Conservation (phyloP, 2,113 vertebrate species). For the Eulemur macaco region DNA sequence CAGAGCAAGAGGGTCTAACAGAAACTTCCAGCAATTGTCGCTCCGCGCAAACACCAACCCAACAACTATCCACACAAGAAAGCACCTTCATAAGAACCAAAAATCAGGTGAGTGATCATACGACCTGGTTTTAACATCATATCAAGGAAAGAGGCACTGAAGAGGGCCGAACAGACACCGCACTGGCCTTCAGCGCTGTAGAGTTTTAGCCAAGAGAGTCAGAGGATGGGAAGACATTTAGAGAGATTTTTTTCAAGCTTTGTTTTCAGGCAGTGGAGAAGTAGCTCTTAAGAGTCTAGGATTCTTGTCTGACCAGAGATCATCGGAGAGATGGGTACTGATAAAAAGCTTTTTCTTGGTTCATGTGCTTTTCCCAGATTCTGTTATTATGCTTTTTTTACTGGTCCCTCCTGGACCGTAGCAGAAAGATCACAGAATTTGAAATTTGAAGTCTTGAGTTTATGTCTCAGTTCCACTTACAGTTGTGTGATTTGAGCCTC, state of each 20-base stretch:
- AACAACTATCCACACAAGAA: too few species aligned
- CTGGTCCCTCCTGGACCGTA: not conserved
- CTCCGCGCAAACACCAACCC: too few species aligned
- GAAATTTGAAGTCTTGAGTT: not conserved
- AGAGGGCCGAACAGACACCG: too few species aligned
- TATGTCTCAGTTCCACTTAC: not conserved
- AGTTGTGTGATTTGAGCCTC: not conserved
- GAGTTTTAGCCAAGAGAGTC: not conserved
- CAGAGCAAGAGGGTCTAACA: too few species aligned
- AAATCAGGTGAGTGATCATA: too few species aligned
- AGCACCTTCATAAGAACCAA: too few species aligned
- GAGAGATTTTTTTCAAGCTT: not conserved
- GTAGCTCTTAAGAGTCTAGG: not conserved
- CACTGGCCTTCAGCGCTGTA: not conserved
- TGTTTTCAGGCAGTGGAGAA: not conserved
- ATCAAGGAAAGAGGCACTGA: too few species aligned
- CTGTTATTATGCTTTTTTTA: not conserved
- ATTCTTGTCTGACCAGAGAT: not conserved
- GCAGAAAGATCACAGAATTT: not conserved
- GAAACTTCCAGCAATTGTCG: too few species aligned
- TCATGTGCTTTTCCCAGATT: not conserved
- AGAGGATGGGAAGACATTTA: not conserved
- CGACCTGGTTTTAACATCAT: too few species aligned
- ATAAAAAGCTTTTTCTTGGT: not conserved
- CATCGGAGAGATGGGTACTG: too few species aligned